Evolutionary conservation across 2,113 vertebrate species (phyloP).

Genomic region (Tamias sibiricus): DNA sequence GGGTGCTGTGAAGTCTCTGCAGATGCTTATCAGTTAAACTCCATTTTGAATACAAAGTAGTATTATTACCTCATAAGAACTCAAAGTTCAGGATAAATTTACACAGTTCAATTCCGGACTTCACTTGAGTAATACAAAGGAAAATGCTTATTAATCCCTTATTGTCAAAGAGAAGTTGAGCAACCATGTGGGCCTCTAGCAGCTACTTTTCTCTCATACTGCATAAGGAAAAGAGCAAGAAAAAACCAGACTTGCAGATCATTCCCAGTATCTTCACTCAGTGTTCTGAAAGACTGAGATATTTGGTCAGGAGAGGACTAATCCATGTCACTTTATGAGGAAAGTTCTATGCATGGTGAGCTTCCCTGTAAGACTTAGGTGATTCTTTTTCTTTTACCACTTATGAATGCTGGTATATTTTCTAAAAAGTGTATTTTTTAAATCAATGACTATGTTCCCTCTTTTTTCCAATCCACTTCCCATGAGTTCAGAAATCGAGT

Average conservation of each 20-base stretch:
- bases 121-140: constrained; percentile 7
- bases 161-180: not conserved
- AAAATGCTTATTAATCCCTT: not conserved
- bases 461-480: not conserved
- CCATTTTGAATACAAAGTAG: constrained; percentile 64
- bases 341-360: not conserved
- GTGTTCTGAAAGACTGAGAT: not conserved
- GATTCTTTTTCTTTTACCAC: not conserved
- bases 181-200: fast-evolving
- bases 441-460: not conserved
- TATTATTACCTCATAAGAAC: constrained; percentile 43
- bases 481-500: not conserved
- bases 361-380: not conserved
- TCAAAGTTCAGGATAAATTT: not conserved
- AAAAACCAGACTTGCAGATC: not conserved
- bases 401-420: not conserved
- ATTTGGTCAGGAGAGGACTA: not conserved
- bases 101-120: not conserved
- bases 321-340: fast-evolving
- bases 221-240: not conserved
- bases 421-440: not conserved
- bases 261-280: not conserved
- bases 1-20: constrained; percentile 67
- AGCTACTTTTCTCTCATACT: not conserved
- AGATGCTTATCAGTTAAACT: constrained; percentile 74